These are phyloP conservation scores for Drosophila teissieri DNA, from an alignment of 1,140 invertebrate genomes.

Conservation along the genomic window DNA sequence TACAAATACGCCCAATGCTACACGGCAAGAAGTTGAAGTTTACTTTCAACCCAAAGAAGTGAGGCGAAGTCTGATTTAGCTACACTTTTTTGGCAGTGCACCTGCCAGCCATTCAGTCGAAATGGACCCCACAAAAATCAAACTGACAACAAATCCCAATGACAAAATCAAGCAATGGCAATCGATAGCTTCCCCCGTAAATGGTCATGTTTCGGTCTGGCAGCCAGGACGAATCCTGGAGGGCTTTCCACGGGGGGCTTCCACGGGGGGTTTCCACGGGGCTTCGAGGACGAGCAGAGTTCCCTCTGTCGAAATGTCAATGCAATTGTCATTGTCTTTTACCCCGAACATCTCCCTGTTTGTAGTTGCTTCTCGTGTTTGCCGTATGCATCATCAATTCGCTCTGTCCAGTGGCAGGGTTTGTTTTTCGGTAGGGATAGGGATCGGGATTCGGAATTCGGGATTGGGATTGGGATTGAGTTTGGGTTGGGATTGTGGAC, in stretches of 20 bases:
- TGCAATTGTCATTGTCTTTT: conserved; percentile 72
- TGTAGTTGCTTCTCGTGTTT: conserved; percentile 58
- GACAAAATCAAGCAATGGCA: conserved; percentile 81
- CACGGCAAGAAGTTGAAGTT: conserved; percentile 1
- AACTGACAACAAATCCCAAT: conserved; percentile 81
- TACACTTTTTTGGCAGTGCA: background rate
- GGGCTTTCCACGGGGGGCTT: conserved; percentile 6
- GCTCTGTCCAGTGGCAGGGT: conserved; percentile 34
- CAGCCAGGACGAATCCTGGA: conserved; percentile 35
- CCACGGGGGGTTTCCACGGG: conserved; percentile 8
- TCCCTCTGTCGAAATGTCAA: conserved; percentile 71
- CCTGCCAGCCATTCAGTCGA: conserved; percentile 10
- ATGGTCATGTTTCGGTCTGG: conserved; percentile 80
- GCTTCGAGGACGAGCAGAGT: conserved; percentile 19
- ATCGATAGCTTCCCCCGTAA: conserved; percentile 68
- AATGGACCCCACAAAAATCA: conserved; percentile 67
- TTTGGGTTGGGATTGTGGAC: background rate
- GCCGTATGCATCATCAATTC: conserved; percentile 79
- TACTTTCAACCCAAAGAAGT: background rate
- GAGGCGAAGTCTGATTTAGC: background rate
- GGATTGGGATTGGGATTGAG: background rate
- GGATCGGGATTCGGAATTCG: no score
- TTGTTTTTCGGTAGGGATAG: conserved; percentile 13
- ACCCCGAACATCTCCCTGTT: background rate
- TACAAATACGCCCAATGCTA: conserved; percentile 59